Base-by-base conservation (phyloP, 2,113 vertebrate species). In the Halcyon malimbica region DNA sequence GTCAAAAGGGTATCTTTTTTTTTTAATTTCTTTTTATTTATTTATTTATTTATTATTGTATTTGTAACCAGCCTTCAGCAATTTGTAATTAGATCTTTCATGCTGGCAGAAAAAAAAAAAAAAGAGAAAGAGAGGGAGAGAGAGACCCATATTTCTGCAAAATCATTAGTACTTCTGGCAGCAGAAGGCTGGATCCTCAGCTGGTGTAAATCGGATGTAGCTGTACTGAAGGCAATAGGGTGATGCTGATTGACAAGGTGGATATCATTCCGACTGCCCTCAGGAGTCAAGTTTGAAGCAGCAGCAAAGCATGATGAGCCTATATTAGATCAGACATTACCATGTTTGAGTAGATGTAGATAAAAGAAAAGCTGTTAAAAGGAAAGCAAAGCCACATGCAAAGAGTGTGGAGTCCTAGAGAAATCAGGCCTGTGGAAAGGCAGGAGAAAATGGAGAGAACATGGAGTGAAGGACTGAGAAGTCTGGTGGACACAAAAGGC, bases 71-170 rank as follows among this genome's bases (percentile, higher is more conserved):
- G 88, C 88, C 88, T 86, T 95, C 83, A 96, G 93, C 92, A 90
- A 89, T 96, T 95, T 93, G 90, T 93, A 97, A 96, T 96, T 95
- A 97, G 86, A 84, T 89, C 60, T 89, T 89, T 92, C 94, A 87
- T 69, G 73, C 76, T 90, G 83, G 80, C 73, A 83, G 42, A 4
- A 54, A 54, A 70, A 35, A 76, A 84, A 78, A 81, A 37, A 73
- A 85, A 71, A 81, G 4, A 56, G 23, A 77, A 26, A 62, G 7
- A 67, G 37, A 19, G 25, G 3, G 39, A 41, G 51, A 59, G 41
- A 65, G 37, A 91, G 41, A 84, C 56, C 73, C 73, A 62, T 78
- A 89, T 95, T 94, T 93, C 83, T 92, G 24, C 18, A 89, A 94
- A 96, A 90, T 94, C 69, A 60, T 94, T 90, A 92, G 24, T 84